A percentile compares a stretch with the other conserved stretches of the same genome.
Evolutionary conservation across 2,113 vertebrate species (phyloP).

Genomic region (Scomber colias): DNA sequence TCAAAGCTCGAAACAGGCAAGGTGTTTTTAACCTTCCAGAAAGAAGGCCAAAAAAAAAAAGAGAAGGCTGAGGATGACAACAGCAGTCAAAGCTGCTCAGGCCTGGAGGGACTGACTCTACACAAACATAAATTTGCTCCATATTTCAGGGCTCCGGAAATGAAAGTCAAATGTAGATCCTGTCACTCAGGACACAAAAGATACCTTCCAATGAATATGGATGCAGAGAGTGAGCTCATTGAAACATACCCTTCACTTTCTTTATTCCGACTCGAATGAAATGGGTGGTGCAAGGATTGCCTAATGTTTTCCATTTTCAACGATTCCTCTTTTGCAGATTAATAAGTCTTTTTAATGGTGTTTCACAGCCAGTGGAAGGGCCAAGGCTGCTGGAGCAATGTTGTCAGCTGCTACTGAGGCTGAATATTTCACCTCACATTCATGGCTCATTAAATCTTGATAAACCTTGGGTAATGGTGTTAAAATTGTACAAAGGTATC

Average conservation of each 20-base stretch:
- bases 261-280: conserved; percentile 30
- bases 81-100: conserved; percentile 49
- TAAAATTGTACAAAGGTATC: conserved; percentile 72
- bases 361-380: conserved; percentile 42
- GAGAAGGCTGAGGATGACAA: conserved; percentile 50
- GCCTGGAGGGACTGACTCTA: conserved; percentile 59
- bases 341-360: conserved; percentile 40
- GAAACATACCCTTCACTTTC: neutral
- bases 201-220: conserved; percentile 29
- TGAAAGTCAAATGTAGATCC: conserved; percentile 66
- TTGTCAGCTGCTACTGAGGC: conserved; percentile 46
- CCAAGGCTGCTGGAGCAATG: conserved; percentile 29
- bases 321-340: conserved; percentile 35
- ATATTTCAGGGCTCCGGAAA: conserved; percentile 55
- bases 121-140: conserved; percentile 65
- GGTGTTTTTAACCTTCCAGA: conserved; percentile 75
- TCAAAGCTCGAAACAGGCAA: conserved; percentile 69
- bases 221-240: conserved; percentile 10
- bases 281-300: conserved; percentile 3
- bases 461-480: conserved; percentile 69
- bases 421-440: conserved; percentile 46
- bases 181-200: conserved; percentile 50
- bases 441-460: conserved; percentile 72
- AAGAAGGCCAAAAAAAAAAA: conserved; percentile 3
- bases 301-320: conserved; percentile 50